These are phyloP conservation scores for Astreopora myriophthalma DNA, from an alignment of 64 coral and sea anemone species.

Conservation along the genomic window DNA sequence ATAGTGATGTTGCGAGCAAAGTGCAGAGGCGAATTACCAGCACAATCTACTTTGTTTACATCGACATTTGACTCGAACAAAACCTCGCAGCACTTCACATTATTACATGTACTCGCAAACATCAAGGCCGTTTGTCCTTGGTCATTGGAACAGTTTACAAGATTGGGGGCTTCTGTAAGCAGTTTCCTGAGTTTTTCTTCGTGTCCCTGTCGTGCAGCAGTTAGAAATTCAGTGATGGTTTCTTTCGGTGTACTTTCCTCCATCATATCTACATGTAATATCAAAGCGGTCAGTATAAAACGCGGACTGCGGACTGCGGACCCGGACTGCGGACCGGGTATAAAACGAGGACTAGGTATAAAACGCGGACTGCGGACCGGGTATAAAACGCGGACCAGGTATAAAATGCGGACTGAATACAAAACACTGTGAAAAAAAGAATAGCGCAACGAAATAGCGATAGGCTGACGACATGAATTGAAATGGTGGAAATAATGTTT, in stretches of 20 bases:
- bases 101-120: slow-evolving; percentile 22
- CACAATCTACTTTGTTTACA: slow-evolving; percentile 29
- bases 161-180: not conserved
- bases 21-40: slow-evolving; percentile 30
- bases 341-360: not conserved
- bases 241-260: slow-evolving; percentile 3
- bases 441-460: too few relatives aligned
- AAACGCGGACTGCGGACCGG: not conserved
- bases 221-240: not conserved
- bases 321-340: not conserved
- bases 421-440: too few relatives aligned
- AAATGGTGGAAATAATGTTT: too few relatives aligned
- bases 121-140: slow-evolving; percentile 16
- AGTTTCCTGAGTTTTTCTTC: slow-evolving; percentile 2
- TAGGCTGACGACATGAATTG: too few relatives aligned
- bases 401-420: too few relatives aligned
- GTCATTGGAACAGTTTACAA: slow-evolving; percentile 28
- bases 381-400: too few relatives aligned
- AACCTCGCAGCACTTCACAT: slow-evolving; percentile 8
- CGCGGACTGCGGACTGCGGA: not conserved
- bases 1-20: slow-evolving; percentile 8
- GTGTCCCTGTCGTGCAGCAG: not conserved
- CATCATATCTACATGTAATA: not conserved
- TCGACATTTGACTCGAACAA: slow-evolving; percentile 8
- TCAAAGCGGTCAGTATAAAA: not conserved